These are phyloP conservation scores for Vanessa tameamea DNA, from an alignment of 1,140 invertebrate genomes.

Conservation along the genomic window DNA sequence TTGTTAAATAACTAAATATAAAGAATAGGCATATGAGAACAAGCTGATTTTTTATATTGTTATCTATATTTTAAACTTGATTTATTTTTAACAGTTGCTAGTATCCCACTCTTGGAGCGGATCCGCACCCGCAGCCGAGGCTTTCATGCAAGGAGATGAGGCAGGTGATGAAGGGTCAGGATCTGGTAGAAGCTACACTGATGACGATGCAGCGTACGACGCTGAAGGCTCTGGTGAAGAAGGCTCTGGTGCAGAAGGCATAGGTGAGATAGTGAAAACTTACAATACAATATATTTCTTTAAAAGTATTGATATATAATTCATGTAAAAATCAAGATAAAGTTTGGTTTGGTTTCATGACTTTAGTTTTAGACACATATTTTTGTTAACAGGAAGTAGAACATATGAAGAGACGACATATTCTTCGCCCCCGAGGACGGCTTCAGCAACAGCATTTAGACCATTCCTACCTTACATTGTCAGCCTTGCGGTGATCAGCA, in stretches of 20 bases:
- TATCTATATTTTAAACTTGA: not conserved
- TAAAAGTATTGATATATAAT: not conserved
- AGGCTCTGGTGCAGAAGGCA: slow-evolving; percentile 65
- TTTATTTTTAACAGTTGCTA: slow-evolving; percentile 55
- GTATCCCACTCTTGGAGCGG: slow-evolving; percentile 60
- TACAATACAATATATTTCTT: not conserved
- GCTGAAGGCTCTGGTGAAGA: slow-evolving; percentile 65
- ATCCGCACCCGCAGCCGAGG: slow-evolving; percentile 58
- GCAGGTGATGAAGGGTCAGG: slow-evolving; percentile 71
- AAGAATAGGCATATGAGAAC: too few relatives aligned
- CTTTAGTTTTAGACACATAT: not conserved
- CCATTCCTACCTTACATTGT: slow-evolving; percentile 36
- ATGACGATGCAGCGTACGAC: slow-evolving; percentile 62
- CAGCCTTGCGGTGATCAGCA: slow-evolving; percentile 28
- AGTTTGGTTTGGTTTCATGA: too few relatives aligned
- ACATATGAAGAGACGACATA: slow-evolving; percentile 51
- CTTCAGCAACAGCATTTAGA: slow-evolving; percentile 35
- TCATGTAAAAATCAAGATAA: too few relatives aligned
- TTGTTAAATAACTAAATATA: not conserved
- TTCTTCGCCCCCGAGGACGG: slow-evolving; percentile 53
- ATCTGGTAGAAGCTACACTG: slow-evolving; percentile 63
- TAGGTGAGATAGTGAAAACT: slow-evolving; percentile 40
- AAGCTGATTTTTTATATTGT: not conserved
- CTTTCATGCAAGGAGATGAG: slow-evolving; percentile 77
- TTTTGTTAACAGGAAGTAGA: slow-evolving; percentile 49